Evolutionary conservation across 2,888 invertebrate species (phyloP), one percentile per base, ranked within the genome.

Genomic region (Spialia ferax): DNA sequence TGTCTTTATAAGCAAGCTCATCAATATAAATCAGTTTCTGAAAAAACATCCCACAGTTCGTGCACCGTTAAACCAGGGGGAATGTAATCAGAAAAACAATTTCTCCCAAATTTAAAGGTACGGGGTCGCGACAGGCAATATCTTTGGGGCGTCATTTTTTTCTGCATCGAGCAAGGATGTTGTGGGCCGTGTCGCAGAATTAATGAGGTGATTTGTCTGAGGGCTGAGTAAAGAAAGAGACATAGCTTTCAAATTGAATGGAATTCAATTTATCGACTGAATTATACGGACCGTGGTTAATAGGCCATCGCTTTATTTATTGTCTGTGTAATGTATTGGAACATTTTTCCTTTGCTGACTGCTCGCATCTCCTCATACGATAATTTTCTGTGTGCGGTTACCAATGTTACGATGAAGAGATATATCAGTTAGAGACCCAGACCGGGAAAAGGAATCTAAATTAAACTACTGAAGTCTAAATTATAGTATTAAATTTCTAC

Each of bases 131-230:
- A 18, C 20, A 26, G 26, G 35, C 59, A 65, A 65, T 65, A 65
- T 65, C 65, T 66, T 54, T 54, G 42, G 52, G 10, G 42, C 59
- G 59, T 60, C 59, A 45, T 42, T 57, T 71, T 71, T 75, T 75
- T 69, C 59, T 68, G 74, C 75, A 75, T 76, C 78, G 77, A 77
- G 78, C 78, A 78, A 6, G 77, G 82, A 80, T 71, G 78, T 73
- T 75, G 72, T 71, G 74, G 67, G 75, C 72, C 87, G 85, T 87
- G 88, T 75, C 82, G 70, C 70, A 42, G 87, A 86, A 87, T 87
- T 85, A 89, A 89, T 88, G 87, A 87, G 86, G 80, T 79, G 82
- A 87, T 88, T 87, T 86, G 82, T 87, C 85, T 82, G 76, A 73
- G 71, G 71, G 70, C 63, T 73, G 75, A 79, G 77, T 79, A 79